phyloP scores from a whole-genome alignment of 1,140 invertebrate genomes.

The Drosophila lacertosa region DNA sequence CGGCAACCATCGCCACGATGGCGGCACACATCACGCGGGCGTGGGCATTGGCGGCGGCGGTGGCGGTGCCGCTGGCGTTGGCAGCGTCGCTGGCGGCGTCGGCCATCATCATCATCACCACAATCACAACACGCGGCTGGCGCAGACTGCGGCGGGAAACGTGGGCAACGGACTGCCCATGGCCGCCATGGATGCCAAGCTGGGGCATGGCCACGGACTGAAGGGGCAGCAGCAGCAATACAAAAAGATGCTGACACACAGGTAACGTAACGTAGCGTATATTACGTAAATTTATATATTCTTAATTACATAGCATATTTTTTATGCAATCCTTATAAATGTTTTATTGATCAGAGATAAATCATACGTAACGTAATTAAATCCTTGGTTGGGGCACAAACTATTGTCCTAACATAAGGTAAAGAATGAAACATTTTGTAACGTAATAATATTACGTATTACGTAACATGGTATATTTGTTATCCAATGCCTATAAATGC shows the following conservation, averaged over 20 bases:
- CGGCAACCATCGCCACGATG: constrained; percentile 42
- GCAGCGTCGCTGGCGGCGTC: constrained; percentile 21
- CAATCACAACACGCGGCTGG: constrained; percentile 63
- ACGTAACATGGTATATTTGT: no score
- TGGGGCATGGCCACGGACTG: constrained; percentile 57
- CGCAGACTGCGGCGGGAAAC: constrained; percentile 51
- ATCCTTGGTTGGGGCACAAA: no score
- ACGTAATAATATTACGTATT: background rate
- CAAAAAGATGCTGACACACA: constrained; percentile 74
- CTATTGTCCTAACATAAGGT: no score
- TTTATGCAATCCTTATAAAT: no score
- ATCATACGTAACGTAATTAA: no score
- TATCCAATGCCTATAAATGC: no score
- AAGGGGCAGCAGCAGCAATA: constrained; percentile 66
- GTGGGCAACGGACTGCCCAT: constrained; percentile 52
- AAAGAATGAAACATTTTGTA: background rate
- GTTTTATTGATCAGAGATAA: no score
- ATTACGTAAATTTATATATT: no score
- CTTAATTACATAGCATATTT: no score
- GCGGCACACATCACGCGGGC: constrained; percentile 48
- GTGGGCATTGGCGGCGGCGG: constrained; percentile 7
- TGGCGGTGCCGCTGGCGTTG: constrained; percentile 14
- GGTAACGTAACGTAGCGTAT: constrained; percentile 37
- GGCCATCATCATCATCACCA: constrained; percentile 56
- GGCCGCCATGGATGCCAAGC: constrained; percentile 43